Base-by-base conservation (phyloP, 2,113 vertebrate species). In the Oenanthe melanoleuca region DNA sequence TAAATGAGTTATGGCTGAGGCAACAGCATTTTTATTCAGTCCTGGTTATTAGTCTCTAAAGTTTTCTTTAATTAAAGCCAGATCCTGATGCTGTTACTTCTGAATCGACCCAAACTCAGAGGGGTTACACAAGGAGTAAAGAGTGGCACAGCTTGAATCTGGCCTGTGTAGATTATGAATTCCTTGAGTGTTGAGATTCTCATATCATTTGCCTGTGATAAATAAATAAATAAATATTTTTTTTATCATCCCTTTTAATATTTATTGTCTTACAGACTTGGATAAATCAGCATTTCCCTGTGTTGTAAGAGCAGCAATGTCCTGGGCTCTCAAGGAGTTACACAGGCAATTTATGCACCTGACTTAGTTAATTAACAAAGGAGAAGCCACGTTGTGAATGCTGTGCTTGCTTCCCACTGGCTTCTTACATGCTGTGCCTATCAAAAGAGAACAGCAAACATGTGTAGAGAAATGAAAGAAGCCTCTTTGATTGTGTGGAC, bases 351-450 rank as follows among this genome's bases (percentile, higher is more conserved):
- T 93, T 88, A 88, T 92, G 61, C 93, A 94, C 93, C 95, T 96
- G 93, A 96, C 79, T 88, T 93, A 86, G 67, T 81, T 95, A 96
- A 97, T 96, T 94, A 96, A 94, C 94, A 89, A 90, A 94, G 88
- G 69, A 96, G 79, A 93, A 93, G 73, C 71, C 75, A 90, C 3
- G 2, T 82, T 78, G 80, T 31, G 49, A 92, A 49, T 47, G 79
- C 88, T 88, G 72, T 14, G 6, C 73, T 94, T 94, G 89, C 94
- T 96, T 96, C 94, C 96, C 85, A 96, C 94, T 92, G 93, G 40
- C 69, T 95, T 95, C 94, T 84, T 77, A 9, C 95, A 95, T 61
- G 93, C 96, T 95, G 94, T 88, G 96, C 90, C 82, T 86, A 95
- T 96, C 90, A 93, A 96, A 95, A 93, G 85, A 86, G 94, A 97